These are phyloP conservation scores for Drosophila suzukii DNA, from an alignment of 1,140 invertebrate genomes.

Conservation along the genomic window DNA sequence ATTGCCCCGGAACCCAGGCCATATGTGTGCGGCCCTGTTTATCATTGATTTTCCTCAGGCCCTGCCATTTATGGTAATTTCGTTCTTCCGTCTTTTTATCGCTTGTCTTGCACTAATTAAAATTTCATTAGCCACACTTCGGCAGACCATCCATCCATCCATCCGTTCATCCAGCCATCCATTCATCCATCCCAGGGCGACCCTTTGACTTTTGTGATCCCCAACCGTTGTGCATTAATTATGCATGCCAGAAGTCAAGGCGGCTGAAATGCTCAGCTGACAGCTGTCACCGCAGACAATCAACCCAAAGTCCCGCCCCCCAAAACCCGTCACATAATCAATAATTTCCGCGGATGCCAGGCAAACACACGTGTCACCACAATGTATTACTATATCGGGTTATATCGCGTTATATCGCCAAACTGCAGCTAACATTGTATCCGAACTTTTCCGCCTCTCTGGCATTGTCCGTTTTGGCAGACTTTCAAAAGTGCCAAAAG, in stretches of 20 bases:
- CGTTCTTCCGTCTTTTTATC: constrained; percentile 53
- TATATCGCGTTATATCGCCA: constrained; percentile 3
- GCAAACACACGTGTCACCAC: neutral
- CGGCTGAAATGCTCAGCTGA: constrained; percentile 49
- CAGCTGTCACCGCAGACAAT: constrained; percentile 61
- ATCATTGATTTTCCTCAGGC: constrained; percentile 65
- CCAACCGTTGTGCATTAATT: constrained; percentile 62
- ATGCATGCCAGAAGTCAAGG: constrained; percentile 62
- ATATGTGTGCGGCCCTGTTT: constrained; percentile 9
- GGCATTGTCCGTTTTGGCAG: constrained; percentile 67
- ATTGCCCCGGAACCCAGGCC: constrained; percentile 50
- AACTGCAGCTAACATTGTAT: constrained; percentile 43
- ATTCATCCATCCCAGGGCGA: constrained; percentile 20
- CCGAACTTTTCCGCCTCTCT: constrained; percentile 34
- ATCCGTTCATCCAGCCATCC: constrained; percentile 4
- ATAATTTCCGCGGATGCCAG: constrained; percentile 37
- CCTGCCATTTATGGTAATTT: constrained; percentile 62
- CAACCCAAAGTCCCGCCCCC: constrained; percentile 12
- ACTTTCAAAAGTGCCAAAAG: constrained; percentile 68
- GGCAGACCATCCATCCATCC: constrained; percentile 24
- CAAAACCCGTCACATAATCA: constrained; percentile 50
- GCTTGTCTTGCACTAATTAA: constrained; percentile 79
- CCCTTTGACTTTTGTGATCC: constrained; percentile 40
- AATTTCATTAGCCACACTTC: constrained; percentile 76
- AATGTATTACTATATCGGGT: constrained; percentile 4